Percentiles rank a stretch among this genome's conserved stretches.
These are phyloP conservation scores for Agrenia bidenticulata DNA, from an alignment of 2,888 invertebrate genomes.

Conservation along the genomic window DNA sequence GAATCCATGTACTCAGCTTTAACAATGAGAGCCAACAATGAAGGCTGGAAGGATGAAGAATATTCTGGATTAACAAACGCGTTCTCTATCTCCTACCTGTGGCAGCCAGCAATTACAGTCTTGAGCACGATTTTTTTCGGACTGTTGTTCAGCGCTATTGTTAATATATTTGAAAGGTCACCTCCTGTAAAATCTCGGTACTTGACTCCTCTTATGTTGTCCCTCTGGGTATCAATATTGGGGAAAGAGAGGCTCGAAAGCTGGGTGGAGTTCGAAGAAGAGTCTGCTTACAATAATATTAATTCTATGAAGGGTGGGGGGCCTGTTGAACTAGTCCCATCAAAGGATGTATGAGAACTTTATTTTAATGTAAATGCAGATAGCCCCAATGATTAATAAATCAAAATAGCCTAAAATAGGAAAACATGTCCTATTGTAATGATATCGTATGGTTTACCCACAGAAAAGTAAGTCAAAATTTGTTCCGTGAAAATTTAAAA, in stretches of 20 bases:
- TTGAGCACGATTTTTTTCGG: constrained; percentile 30
- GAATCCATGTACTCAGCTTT: background rate
- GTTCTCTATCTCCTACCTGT: constrained; percentile 39
- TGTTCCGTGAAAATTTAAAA: too few species aligned
- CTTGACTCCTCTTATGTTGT: constrained; percentile 31
- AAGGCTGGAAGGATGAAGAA: constrained; percentile 37
- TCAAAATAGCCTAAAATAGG: too few species aligned
- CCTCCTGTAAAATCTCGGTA: constrained; percentile 29
- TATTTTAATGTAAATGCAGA: too few species aligned
- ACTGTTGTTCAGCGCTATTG: constrained; percentile 36
- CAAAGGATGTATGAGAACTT: too few species aligned
- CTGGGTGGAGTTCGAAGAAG: constrained; percentile 37
- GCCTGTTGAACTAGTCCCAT: too few species aligned
- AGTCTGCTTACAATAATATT: too few species aligned
- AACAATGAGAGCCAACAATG: constrained; percentile 7
- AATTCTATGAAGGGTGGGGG: too few species aligned
- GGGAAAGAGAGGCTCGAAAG: constrained; percentile 22
- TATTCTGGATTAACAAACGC: constrained; percentile 23
- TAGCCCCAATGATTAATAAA: too few species aligned
- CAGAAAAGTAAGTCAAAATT: too few species aligned
- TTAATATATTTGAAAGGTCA: constrained; percentile 15
- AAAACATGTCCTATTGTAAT: too few species aligned
- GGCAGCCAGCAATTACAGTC: constrained; percentile 38
- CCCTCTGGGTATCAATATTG: constrained; percentile 31
- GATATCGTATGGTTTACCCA: too few species aligned